These are phyloP conservation scores for Altica lythri DNA, from an alignment of 2,888 invertebrate species.

Conservation along the genomic window DNA sequence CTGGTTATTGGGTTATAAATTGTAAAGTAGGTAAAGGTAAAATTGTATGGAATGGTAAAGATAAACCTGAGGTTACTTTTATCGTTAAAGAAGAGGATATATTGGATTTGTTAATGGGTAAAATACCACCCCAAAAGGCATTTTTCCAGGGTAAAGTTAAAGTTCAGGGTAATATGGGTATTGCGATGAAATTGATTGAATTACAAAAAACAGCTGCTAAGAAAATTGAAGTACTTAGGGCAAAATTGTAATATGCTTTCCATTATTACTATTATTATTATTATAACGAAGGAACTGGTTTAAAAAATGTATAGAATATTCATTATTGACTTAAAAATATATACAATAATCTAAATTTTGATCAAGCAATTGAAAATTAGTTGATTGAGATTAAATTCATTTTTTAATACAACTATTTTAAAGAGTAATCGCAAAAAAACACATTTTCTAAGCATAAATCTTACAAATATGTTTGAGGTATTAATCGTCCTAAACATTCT, in stretches of 20 bases:
- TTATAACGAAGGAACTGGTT: too few species aligned
- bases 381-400: too few species aligned
- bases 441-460: too few species aligned
- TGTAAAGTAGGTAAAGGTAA: conserved; percentile 89
- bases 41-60: conserved; percentile 79
- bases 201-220: conserved; percentile 75
- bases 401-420: too few species aligned
- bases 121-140: conserved; percentile 93
- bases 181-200: conserved; percentile 92
- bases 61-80: conserved; percentile 89
- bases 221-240: conserved; percentile 73
- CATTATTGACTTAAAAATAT: too few species aligned
- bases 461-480: too few species aligned
- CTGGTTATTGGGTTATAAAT: conserved; percentile 91
- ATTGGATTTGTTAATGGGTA: conserved; percentile 84
- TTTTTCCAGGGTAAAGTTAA: conserved; percentile 96
- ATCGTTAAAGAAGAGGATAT: conserved; percentile 89
- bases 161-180: conserved; percentile 94
- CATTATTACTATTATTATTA: too few species aligned
- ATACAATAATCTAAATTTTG: too few species aligned
- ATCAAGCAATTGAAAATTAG: too few species aligned
- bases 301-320: too few species aligned
- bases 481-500: too few species aligned
- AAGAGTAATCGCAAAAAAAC: too few species aligned
- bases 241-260: conserved; percentile 69